A percentile compares a stretch with the other conserved stretches of the same genome.
Evolutionary conservation across 2,113 vertebrate species (phyloP).

Genomic region (Melanerpes aurifrons): DNA sequence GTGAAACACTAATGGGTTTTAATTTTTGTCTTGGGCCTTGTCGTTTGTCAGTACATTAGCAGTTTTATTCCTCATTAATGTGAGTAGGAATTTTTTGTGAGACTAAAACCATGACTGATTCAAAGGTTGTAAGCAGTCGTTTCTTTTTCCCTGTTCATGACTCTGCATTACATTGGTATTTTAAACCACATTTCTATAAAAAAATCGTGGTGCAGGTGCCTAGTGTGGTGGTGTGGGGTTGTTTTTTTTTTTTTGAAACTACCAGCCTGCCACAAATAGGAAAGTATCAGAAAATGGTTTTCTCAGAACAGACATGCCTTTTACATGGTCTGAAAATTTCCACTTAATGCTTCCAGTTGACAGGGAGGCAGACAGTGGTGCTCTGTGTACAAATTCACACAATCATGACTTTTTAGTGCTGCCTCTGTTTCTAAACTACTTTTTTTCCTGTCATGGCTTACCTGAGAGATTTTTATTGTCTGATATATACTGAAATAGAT

Average conservation of each 20-base stretch:
- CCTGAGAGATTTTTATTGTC: not conserved
- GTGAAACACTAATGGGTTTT: not conserved
- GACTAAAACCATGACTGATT: not conserved
- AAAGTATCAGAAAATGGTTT: not conserved
- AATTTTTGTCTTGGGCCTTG: not conserved
- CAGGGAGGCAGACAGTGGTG: fast-evolving
- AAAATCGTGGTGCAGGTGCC: not conserved
- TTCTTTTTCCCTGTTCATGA: not conserved
- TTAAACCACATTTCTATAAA: not conserved
- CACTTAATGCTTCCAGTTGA: not conserved
- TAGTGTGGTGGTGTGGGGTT: not conserved
- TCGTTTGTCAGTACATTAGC: not conserved
- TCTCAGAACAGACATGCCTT: not conserved
- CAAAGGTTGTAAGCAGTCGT: not conserved
- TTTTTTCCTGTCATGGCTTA: not conserved
- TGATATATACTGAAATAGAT: not conserved
- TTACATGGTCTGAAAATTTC: not conserved
- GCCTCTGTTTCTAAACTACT: not conserved
- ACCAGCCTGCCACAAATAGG: not conserved
- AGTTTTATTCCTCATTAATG: not conserved
- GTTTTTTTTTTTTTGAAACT: not conserved
- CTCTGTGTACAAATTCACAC: not conserved
- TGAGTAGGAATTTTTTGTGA: not conserved
- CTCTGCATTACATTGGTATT: not conserved
- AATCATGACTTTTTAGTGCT: not conserved